Base-by-base conservation (phyloP, 2,888 invertebrate genomes). In the Diarsia brunnea region DNA sequence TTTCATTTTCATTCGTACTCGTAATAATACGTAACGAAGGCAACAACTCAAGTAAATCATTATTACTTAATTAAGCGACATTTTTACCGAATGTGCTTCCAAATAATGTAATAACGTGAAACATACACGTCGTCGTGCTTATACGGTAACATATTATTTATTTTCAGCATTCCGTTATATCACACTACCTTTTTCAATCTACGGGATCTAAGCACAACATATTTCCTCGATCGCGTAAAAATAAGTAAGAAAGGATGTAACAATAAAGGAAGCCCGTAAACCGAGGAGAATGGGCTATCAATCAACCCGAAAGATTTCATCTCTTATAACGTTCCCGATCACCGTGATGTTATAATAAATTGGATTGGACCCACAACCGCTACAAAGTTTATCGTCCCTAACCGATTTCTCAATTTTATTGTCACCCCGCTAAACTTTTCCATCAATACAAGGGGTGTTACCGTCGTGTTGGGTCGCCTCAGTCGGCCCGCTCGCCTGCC, bases 341-440 rank as follows among this genome's bases (percentile, higher is more conserved):
- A 80, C 81, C 80, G 81, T 86, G 88, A 90, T 89, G 87, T 88
- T 88, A 88, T 88, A 88, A 91, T 90, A 91, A 92, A 92, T 92
- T 90, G 89, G 88, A 89, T 89, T 88, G 84, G 84, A 79, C 79
- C 84, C 79, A 79, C 84, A 79, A 82, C 84, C 86, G 82, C 81
- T 88, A 75, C 80, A 82, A 78, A 86, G 68, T 86, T 87, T 81
- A 79, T 71, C 69, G 81, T 53, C 61, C 71, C 81, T 73, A 80
- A 78, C 78, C 75, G 72, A 76, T 80, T 81, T 84, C 75, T 71
- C 78, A 68, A 79, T 74, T 77, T 86, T 87, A 80, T 84, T 84
- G 78, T 86, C 38, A 66, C 60, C 45, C 63, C 61, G 65, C 58
- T 63, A 81, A 87, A 81, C 67, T 82, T 88, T 84, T 74, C 75